phyloP scores from a whole-genome alignment of 1,140 invertebrate species.

The Spodoptera litura region DNA sequence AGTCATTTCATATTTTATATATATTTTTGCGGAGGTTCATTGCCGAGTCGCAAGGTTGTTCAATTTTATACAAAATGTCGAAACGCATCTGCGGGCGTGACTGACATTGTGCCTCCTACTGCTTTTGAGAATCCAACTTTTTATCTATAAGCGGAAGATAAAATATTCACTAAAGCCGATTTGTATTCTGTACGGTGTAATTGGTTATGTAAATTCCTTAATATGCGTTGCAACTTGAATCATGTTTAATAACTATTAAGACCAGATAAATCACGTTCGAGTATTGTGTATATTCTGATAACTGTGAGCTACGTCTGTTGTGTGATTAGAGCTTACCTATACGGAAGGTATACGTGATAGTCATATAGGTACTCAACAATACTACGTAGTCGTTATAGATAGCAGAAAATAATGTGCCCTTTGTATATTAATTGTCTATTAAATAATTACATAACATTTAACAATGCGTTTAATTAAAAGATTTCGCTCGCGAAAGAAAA shows the following conservation, averaged over 20 bases:
- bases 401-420: no score
- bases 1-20: conserved; percentile 38
- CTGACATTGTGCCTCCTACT: conserved; percentile 44
- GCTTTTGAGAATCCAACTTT: conserved; percentile 30
- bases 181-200: conserved; percentile 13
- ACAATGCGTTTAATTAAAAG: no score
- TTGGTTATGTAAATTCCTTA: conserved; percentile 31
- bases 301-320: not conserved
- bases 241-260: conserved; percentile 4
- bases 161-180: not conserved
- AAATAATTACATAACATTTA: no score
- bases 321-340: conserved; percentile 2
- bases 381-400: not conserved
- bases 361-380: no score
- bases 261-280: conserved; percentile 28
- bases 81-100: conserved; percentile 34
- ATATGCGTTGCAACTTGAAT: conserved; percentile 26
- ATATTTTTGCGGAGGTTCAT: conserved; percentile 49
- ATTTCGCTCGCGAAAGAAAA: no score
- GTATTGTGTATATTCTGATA: conserved; percentile 20
- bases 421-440: no score
- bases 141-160: conserved; percentile 29
- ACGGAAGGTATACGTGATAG: not conserved
- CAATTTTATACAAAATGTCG: conserved; percentile 45
- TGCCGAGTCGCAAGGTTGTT: conserved; percentile 55